phyloP scores from a whole-genome alignment of 1,140 invertebrate genomes.

The Helicorthomorpha holstii region DNA sequence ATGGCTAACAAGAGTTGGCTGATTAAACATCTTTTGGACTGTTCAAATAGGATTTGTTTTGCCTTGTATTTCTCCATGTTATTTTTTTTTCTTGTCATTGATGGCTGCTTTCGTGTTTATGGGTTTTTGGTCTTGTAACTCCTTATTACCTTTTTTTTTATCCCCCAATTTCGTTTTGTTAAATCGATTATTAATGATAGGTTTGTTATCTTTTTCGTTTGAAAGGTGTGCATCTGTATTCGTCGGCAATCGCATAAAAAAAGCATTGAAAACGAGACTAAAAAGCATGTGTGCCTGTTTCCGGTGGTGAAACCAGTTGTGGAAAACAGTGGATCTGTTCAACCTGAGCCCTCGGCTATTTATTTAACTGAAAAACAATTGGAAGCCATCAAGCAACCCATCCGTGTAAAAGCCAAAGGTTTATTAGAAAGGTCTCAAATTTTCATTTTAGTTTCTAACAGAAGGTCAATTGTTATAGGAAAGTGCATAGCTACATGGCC shows the following conservation, averaged over 20 bases:
- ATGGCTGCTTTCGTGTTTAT: no score
- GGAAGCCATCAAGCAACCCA: conserved; percentile 23
- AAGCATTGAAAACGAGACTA: conserved; percentile 6
- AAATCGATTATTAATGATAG: no score
- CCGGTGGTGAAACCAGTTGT: conserved; percentile 25
- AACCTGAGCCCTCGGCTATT: conserved; percentile 18
- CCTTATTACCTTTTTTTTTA: no score
- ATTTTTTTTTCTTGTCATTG: no score
- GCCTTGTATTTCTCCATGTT: no score
- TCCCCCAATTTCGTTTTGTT: no score
- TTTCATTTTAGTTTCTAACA: neutral
- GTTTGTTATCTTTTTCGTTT: neutral
- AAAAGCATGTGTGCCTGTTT: conserved; percentile 13
- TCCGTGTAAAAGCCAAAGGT: conserved; percentile 42
- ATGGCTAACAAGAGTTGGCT: no score
- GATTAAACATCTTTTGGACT: no score
- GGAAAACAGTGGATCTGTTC: conserved; percentile 19
- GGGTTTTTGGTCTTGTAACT: no score
- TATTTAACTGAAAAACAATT: conserved; percentile 16
- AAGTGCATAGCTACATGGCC: no score
- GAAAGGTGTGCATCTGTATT: conserved; percentile 8
- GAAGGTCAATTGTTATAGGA: no score
- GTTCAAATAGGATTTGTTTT: no score
- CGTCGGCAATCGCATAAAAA: conserved; percentile 5
- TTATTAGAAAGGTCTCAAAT: conserved; percentile 25